These are phyloP conservation scores for Todiramphus chloris DNA, from an alignment of 2,113 vertebrate species.

Conservation along the genomic window DNA sequence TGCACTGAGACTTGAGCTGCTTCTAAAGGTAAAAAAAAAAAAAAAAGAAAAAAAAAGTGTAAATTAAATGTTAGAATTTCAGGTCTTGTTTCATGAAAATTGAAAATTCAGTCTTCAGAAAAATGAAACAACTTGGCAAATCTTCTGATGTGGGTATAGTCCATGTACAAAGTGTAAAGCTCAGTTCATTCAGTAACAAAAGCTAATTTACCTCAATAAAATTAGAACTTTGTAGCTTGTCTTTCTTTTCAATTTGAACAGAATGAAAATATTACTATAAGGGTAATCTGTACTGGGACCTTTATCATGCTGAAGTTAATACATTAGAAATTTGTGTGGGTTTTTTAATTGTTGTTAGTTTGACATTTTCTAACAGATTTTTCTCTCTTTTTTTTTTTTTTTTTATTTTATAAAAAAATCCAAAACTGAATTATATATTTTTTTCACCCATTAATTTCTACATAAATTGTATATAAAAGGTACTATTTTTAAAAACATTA, in stretches of 20 bases:
- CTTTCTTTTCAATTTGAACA: neutral
- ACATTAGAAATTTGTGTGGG: neutral
- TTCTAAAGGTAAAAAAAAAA: neutral
- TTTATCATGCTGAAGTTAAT: neutral
- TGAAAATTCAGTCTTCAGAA: neutral
- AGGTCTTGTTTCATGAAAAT: neutral
- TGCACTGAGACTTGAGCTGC: rapidly evolving
- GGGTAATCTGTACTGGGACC: neutral
- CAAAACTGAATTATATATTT: neutral
- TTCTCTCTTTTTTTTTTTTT: neutral
- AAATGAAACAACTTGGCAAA: neutral
- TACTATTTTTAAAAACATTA: neutral
- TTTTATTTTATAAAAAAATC: neutral
- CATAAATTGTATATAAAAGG: neutral
- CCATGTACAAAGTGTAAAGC: neutral
- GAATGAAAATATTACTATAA: neutral
- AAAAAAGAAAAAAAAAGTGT: neutral
- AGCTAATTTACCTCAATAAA: neutral
- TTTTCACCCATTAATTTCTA: neutral
- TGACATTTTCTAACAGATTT: neutral
- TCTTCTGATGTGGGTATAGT: neutral
- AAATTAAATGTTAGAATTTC: neutral
- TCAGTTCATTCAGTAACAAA: neutral
- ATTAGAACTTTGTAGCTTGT: neutral
- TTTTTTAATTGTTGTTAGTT: neutral